These are phyloP conservation scores for Forbesichthys agassizii DNA, from an alignment of 2,113 vertebrate genomes.

Conservation along the genomic window DNA sequence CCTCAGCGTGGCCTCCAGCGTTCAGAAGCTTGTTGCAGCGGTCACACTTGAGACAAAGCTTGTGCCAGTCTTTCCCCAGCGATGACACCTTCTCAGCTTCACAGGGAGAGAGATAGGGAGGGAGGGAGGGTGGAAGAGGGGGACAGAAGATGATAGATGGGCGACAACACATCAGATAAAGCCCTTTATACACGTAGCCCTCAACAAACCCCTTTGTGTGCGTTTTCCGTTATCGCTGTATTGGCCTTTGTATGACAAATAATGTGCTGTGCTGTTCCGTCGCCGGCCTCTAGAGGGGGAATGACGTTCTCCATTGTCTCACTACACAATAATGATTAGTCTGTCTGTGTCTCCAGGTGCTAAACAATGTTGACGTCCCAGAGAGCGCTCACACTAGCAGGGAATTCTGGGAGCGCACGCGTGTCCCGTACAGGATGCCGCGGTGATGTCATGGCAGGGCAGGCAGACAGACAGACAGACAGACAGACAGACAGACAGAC, in stretches of 20 bases:
- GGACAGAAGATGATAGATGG: background rate
- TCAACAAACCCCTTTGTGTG: conserved; percentile 17
- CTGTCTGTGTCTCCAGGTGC: conserved; percentile 18
- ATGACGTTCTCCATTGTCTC: conserved; percentile 42
- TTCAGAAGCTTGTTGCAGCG: conserved; percentile 93
- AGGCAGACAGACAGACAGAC: conserved; percentile 5
- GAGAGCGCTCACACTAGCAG: background rate
- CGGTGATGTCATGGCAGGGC: conserved; percentile 50
- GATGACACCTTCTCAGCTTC: conserved; percentile 94
- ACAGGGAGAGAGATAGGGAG: conserved; percentile 10
- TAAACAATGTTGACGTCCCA: background rate
- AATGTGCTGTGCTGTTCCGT: conserved; percentile 22
- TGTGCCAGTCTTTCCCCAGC: conserved; percentile 95
- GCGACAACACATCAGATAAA: conserved; percentile 29
- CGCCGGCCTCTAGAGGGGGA: background rate
- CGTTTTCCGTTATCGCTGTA: conserved; percentile 1
- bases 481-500: no score
- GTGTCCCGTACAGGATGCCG: conserved; percentile 44
- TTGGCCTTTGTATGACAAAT: conserved; percentile 5
- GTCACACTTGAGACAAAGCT: conserved; percentile 91
- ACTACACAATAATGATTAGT: conserved; percentile 35
- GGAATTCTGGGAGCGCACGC: conserved; percentile 43
- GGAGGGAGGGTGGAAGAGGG: background rate
- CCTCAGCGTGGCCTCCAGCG: conserved; percentile 90
- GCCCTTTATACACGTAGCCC: conserved; percentile 22